Conservation (phyloP, 1,140 invertebrate genomes). For the Apis dorsata region DNA sequence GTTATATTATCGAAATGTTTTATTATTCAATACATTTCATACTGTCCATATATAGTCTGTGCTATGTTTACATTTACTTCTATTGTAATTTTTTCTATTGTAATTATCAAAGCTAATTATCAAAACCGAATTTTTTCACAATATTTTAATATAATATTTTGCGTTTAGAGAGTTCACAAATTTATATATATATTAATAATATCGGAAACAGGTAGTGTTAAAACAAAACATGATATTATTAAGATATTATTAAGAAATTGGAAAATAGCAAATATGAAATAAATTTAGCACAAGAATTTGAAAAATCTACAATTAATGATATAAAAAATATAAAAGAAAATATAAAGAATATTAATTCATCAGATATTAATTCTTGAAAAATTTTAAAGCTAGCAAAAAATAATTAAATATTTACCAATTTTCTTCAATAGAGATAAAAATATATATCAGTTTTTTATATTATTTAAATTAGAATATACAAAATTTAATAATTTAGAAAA, state of each 20-base stretch:
- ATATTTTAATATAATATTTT: not conserved
- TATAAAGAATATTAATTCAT: not conserved
- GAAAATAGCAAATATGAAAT: not conserved
- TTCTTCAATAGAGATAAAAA: too few relatives aligned
- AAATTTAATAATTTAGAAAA: too few relatives aligned
- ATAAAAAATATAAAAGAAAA: not conserved
- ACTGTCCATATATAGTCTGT: not conserved
- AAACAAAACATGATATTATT: not conserved
- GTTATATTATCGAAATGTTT: not conserved
- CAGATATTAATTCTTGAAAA: not conserved
- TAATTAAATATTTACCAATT: not conserved
- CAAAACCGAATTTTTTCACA: not conserved
- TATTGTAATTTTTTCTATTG: not conserved
- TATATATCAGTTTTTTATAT: too few relatives aligned
- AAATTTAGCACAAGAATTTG: not conserved
- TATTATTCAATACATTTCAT: not conserved
- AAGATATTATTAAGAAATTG: not conserved
- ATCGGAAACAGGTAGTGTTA: not conserved
- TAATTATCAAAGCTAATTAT: not conserved
- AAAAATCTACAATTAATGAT: not conserved
- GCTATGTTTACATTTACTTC: not conserved
- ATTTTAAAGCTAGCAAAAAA: not conserved
- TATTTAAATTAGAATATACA: too few relatives aligned
- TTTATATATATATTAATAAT: not conserved
- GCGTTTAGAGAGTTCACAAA: not conserved